phyloP scores from a whole-genome alignment of 1,140 invertebrate genomes.

The Phymastichus coffea region DNA sequence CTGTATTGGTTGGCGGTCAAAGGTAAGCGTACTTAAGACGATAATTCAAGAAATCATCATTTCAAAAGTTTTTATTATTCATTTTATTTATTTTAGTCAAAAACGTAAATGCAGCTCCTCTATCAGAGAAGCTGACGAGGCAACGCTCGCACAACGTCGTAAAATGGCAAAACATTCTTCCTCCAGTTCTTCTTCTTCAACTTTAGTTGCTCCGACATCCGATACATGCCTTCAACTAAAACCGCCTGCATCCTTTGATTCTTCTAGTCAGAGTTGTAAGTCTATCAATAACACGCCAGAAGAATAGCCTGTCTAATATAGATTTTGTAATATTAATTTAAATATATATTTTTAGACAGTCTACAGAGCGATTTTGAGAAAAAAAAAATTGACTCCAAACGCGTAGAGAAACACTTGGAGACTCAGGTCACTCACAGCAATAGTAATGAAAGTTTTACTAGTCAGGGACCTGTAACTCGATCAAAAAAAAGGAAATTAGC shows the following conservation, averaged over 20 bases:
- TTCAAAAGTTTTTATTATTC: background rate
- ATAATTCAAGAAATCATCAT: constrained; percentile 48
- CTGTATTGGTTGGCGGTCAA: background rate
- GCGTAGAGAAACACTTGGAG: constrained; percentile 23
- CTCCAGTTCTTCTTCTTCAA: constrained; percentile 54
- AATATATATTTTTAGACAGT: too few relatives aligned
- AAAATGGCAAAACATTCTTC: constrained; percentile 66
- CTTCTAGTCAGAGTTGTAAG: too few relatives aligned
- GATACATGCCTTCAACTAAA: constrained; percentile 30
- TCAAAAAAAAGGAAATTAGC: constrained; percentile 44
- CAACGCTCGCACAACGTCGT: constrained; percentile 70
- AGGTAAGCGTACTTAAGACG: background rate
- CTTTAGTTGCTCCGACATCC: constrained; percentile 37
- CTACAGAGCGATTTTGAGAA: too few relatives aligned
- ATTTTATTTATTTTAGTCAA: constrained; percentile 58
- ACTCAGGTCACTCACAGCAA: background rate
- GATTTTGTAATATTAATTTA: too few relatives aligned
- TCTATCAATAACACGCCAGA: constrained; percentile 33
- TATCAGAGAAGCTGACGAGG: constrained; percentile 63
- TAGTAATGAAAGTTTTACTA: constrained; percentile 3
- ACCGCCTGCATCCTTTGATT: constrained; percentile 28
- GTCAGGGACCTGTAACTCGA: constrained; percentile 41
- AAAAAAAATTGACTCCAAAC: too few relatives aligned
- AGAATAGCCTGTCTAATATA: constrained; percentile 50
- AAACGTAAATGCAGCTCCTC: constrained; percentile 72